Base-by-base conservation (phyloP, 2,888 invertebrate species). In the Pammene fasciana region DNA sequence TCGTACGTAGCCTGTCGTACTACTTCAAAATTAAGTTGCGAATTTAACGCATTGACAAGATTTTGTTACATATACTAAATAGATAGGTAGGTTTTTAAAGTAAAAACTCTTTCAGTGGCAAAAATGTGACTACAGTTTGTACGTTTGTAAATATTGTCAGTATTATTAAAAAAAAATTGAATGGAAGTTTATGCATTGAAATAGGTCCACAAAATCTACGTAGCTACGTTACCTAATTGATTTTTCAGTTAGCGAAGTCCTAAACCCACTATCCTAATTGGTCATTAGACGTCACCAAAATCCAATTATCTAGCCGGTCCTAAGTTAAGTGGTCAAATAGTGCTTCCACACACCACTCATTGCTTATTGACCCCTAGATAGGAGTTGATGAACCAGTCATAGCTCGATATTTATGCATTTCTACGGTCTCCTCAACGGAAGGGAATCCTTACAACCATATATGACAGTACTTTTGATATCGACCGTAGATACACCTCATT, bases 401-500 rank as follows among this genome's bases (percentile, higher is more conserved):
- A 71, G 70, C 64, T 65, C 56, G 56, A 54, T 70, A 75, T 74
- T 64, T 74, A 70, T 72, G 85, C 87, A 87, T 72, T 88, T 84
- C 74, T 88, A 86, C 11, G 89, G 87, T 77, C 75, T 88, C 87
- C 52, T 75, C 76, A 82, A 79, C 83, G 82, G 81, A 83, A 81
- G 75, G 75, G 87, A 89, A 86, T 75, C 87, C 87, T 10, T 77
- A 81, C 75, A 82, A 83, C 67, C 67, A 72, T 73, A 68, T 71
- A 67, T 65, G 75, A 72, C 67, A 72, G 76, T 80, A 82, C 80
- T 78, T 84, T 85, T 86, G 86, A 85, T 86, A 86, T 86, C 84
- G 83, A 84, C 80, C 79, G 78, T 75, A 70, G 72, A 73, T 73
- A 68, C 70, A 71, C 68, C 57, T 50, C 50, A 48, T 70, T 64